Conservation (phyloP, 2,797 vertebrate species). For the Siniperca scherzeri region DNA sequence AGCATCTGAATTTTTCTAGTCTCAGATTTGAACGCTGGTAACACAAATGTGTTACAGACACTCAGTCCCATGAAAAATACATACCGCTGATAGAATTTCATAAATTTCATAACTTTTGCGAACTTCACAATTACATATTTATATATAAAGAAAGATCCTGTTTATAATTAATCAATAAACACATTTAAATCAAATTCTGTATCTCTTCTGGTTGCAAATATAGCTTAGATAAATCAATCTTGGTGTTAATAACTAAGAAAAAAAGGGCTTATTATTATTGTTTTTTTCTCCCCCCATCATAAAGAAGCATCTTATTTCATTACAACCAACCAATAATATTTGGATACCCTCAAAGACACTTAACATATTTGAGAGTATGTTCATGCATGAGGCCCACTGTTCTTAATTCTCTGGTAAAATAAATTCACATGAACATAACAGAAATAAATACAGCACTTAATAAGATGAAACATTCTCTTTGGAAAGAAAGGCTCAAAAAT, state of each 20-base stretch:
- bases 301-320: conserved; percentile 36
- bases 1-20: conserved; percentile 19
- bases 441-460: conserved; percentile 74
- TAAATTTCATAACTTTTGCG: not conserved
- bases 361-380: conserved; percentile 13
- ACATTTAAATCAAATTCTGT: not conserved
- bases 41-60: conserved; percentile 20
- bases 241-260: not conserved
- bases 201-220: conserved; percentile 23
- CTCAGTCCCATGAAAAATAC: not conserved
- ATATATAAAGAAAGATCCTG: conserved; percentile 18
- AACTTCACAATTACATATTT: conserved; percentile 3
- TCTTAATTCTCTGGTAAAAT: conserved; percentile 45
- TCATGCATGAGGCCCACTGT: conserved; percentile 55
- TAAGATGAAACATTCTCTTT: conserved; percentile 77
- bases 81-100: not conserved
- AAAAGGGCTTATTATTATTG: not conserved
- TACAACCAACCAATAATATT: conserved; percentile 26
- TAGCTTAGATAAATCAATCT: conserved; percentile 7
- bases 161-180: conserved; percentile 1
- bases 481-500: conserved; percentile 74
- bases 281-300: conserved; percentile 12
- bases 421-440: conserved; percentile 38
- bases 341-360: conserved; percentile 30
- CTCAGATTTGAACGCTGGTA: conserved; percentile 22